phyloP scores from a whole-genome alignment of 2,113 vertebrate species.

The Alosa alosa region DNA sequence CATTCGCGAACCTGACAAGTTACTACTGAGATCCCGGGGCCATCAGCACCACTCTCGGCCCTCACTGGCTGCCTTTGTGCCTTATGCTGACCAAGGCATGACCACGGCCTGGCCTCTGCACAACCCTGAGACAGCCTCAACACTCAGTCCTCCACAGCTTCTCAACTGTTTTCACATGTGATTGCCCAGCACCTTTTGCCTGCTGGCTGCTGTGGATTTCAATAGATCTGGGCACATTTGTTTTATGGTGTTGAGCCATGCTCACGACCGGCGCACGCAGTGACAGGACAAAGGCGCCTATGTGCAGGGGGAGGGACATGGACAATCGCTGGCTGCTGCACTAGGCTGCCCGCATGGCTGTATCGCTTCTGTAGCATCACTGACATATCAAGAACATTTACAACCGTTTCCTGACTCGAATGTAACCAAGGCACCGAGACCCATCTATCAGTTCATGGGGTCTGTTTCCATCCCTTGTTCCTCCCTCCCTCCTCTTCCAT shows the following conservation, averaged over 20 bases:
- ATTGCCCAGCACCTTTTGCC: neutral
- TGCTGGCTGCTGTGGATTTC: neutral
- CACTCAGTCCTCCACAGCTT: neutral
- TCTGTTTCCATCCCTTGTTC: conserved; percentile 21
- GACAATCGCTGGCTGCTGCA: conserved; percentile 15
- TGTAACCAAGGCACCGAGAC: conserved; percentile 75
- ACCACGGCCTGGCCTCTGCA: neutral
- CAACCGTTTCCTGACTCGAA: conserved; percentile 41
- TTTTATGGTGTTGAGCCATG: neutral
- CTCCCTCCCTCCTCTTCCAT: neutral
- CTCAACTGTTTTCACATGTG: neutral
- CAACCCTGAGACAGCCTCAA: neutral
- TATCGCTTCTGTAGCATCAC: conserved; percentile 36
- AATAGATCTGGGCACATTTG: neutral
- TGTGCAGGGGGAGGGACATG: neutral
- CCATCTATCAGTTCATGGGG: conserved; percentile 72
- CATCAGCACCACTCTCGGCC: neutral
- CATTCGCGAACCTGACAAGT: conserved; percentile 45
- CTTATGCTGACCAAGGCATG: conserved; percentile 11
- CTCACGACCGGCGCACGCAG: neutral
- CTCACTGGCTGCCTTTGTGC: conserved; percentile 14
- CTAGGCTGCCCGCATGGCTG: conserved; percentile 38
- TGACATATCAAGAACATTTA: conserved; percentile 44
- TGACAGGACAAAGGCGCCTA: neutral
- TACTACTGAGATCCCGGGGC: conserved; percentile 30